Conservation (phyloP, 2,113 vertebrate species). For the Etheostoma cragini region DNA sequence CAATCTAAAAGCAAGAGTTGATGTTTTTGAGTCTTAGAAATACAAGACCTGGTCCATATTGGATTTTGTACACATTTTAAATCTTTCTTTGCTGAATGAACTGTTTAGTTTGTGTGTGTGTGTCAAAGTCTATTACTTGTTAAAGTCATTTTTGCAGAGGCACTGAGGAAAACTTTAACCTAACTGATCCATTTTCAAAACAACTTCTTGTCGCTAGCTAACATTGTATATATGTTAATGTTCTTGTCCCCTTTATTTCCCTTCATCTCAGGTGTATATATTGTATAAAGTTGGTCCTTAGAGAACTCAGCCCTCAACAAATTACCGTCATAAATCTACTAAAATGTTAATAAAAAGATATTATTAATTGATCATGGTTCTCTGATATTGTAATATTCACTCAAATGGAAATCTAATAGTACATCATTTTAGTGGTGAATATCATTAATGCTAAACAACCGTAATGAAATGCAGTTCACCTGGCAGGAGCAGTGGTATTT, state of each 20-base stretch:
- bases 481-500: too few species aligned
- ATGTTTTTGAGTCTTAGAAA: constrained; percentile 5
- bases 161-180: constrained; percentile 9
- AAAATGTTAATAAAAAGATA: constrained; percentile 22
- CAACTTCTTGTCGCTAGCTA: not conserved
- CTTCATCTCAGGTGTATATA: not conserved
- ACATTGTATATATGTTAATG: constrained; percentile 33
- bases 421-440: not conserved
- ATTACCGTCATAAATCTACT: constrained; percentile 5
- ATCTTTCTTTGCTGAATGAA: constrained; percentile 18
- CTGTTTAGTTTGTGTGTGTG: not conserved
- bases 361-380: not conserved
- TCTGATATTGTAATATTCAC: not conserved
- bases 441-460: not conserved
- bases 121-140: not conserved
- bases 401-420: not conserved
- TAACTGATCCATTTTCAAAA: constrained; percentile 12
- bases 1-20: not conserved
- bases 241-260: not conserved
- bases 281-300: constrained; percentile 7
- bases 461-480: not conserved
- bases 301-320: constrained; percentile 6
- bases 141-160: not conserved
- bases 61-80: constrained; percentile 38
- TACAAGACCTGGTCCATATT: constrained; percentile 66